Evolutionary conservation across 2,888 invertebrate species (phyloP), one percentile per base, ranked within the genome.

Genomic region (Dendrolimus pini): DNA sequence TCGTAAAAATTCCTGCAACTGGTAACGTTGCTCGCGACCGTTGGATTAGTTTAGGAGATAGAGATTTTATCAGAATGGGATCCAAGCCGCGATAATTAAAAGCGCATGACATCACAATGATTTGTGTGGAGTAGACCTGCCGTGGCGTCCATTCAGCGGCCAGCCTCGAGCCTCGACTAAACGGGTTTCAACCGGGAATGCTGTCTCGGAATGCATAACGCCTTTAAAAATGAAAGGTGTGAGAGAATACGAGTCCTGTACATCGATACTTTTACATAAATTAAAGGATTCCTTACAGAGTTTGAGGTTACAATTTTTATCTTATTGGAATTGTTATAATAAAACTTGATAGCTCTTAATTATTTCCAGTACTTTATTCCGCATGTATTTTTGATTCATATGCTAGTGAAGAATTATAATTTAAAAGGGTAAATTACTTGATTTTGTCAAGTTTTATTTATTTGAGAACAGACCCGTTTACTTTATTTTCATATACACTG

Each of bases 41-140:
- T 71, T 69, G 78, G 78, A 74, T 74, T 72, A 77, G 65, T 63
- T 63, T 65, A 10, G 47, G 47, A 66, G 74, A 81, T 79, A 75
- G 75, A 79, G 81, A 83, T 83, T 68, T 74, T 83, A 85, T 83
- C 83, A 63, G 62, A 62, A 60, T 65, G 63, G 67, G 67, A 66
- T 69, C 65, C 69, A 69, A 65, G 63, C 66, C 63, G 63, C 66
- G 74, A 75, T 83, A 82, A 84, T 85, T 83, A 81, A 69, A 71
- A 70, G 70, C 68, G 67, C 69, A 74, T 75, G 77, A 75, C 67
- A 71, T 72, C 67, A 47, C 69, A 64, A 71, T 81, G 81, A 81
- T 82, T 80, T 81, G 81, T 80, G 66, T 47, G 47, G 12, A 47
- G 47, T 12, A 12, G 47, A 47, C 47, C 55, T 55, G 56, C 62